phyloP scores from a whole-genome alignment of 1,140 invertebrate species.

The Caenorhabditis inopinata region DNA sequence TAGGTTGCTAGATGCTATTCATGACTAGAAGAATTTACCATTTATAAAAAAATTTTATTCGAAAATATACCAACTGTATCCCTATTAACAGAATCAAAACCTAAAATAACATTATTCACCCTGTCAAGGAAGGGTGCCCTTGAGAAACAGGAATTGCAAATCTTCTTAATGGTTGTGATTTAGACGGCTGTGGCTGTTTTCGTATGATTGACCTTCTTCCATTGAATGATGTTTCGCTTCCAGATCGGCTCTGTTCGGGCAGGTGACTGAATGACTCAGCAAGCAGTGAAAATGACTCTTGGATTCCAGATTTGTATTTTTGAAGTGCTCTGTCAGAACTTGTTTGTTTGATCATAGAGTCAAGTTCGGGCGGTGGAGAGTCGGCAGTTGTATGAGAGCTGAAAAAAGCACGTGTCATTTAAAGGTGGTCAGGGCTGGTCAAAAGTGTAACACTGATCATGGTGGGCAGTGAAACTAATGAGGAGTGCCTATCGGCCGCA shows the following conservation, averaged over 20 bases:
- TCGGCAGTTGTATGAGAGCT: constrained; percentile 3
- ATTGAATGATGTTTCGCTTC: constrained; percentile 15
- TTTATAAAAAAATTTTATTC: too few relatives aligned
- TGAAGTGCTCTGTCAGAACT: constrained; percentile 10
- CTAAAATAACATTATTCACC: not conserved
- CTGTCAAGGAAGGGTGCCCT: not conserved
- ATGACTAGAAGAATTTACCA: too few relatives aligned
- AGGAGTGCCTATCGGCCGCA: too few relatives aligned
- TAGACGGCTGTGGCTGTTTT: not conserved
- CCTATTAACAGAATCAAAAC: too few relatives aligned
- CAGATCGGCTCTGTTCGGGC: not conserved
- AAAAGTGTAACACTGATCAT: too few relatives aligned
- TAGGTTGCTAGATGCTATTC: too few relatives aligned
- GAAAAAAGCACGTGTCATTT: too few relatives aligned
- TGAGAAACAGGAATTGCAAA: constrained; percentile 8
- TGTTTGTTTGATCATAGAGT: not conserved
- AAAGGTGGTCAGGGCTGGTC: too few relatives aligned
- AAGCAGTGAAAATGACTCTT: not conserved
- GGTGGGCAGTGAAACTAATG: too few relatives aligned
- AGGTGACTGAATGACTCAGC: constrained; percentile 20
- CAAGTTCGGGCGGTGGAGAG: not conserved
- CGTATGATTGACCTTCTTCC: not conserved
- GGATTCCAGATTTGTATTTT: constrained; percentile 3
- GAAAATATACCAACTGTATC: too few relatives aligned
- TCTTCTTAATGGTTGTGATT: constrained; percentile 5